These are phyloP conservation scores for Trissonchulus sp. DNA, from an alignment of 2,888 invertebrate genomes.

Conservation along the genomic window DNA sequence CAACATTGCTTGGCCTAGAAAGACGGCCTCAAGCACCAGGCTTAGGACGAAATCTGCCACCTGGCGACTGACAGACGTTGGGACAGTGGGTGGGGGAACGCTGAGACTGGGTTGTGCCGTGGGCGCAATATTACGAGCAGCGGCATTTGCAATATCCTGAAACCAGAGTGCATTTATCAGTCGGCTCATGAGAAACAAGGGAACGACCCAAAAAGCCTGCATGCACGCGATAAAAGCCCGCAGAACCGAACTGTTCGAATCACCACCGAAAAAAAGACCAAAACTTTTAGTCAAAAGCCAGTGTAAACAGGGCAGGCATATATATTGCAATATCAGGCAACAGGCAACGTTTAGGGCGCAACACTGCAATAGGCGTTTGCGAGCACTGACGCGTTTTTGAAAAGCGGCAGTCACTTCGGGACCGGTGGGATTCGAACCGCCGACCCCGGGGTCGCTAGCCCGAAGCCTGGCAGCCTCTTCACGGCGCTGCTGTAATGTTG, in stretches of 20 bases:
- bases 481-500: slow-evolving; percentile 16
- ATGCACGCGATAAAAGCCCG: slow-evolving; percentile 2
- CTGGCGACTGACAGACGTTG: slow-evolving; percentile 22
- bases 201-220: slow-evolving; percentile 75
- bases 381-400: background rate
- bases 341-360: background rate
- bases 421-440: no score
- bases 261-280: background rate
- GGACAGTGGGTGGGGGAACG: no score
- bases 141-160: slow-evolving; percentile 58
- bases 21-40: slow-evolving; percentile 42
- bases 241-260: background rate
- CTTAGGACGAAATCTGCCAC: slow-evolving; percentile 42
- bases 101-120: background rate
- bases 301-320: background rate
- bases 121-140: background rate
- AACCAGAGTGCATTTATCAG: slow-evolving; percentile 88
- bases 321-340: background rate
- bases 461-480: background rate
- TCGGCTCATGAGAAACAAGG: slow-evolving; percentile 77
- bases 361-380: background rate
- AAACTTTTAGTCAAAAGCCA: background rate
- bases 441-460: background rate
- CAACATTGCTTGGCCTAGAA: slow-evolving; percentile 40
- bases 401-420: background rate